Percentiles rank a stretch among this genome's conserved stretches.
Conservation (phyloP, 2,113 vertebrate species). For the Megaceryle maxima region DNA sequence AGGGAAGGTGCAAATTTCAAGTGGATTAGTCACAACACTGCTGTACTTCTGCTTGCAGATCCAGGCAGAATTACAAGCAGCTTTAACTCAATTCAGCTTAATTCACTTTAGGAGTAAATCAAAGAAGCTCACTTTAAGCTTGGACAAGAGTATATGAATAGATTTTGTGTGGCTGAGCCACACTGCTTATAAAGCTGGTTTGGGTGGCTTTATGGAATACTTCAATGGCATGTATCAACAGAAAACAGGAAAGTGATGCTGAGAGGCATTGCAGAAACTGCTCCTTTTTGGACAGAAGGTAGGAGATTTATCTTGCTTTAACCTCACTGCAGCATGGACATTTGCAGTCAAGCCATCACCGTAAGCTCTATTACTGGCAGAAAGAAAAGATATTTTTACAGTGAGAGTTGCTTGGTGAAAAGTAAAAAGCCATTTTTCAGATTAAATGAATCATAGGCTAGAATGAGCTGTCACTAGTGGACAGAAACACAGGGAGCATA, state of each 20-base stretch:
- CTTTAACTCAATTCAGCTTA: constrained; percentile 9
- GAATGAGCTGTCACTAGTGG: background rate
- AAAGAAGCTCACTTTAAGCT: constrained; percentile 10
- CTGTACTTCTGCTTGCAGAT: background rate
- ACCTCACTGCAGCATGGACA: background rate
- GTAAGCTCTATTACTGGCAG: background rate
- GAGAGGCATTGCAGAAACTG: background rate
- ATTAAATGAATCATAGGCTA: background rate
- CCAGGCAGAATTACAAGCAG: constrained; percentile 14
- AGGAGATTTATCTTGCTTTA: background rate
- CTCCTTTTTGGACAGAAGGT: background rate
- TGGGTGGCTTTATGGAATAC: background rate
- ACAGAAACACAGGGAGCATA: background rate
- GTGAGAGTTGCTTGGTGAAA: background rate
- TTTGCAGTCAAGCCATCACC: background rate
- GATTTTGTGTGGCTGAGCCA: background rate
- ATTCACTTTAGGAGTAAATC: constrained; percentile 17
- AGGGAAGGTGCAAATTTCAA: background rate
- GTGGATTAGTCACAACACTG: background rate
- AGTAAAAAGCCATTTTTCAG: background rate
- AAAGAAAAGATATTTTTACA: background rate
- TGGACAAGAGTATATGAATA: background rate
- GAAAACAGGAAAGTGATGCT: background rate
- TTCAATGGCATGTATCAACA: background rate
- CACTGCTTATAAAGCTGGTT: background rate